phyloP scores from a whole-genome alignment of 2,113 vertebrate species.

The Synodontis membranacea region DNA sequence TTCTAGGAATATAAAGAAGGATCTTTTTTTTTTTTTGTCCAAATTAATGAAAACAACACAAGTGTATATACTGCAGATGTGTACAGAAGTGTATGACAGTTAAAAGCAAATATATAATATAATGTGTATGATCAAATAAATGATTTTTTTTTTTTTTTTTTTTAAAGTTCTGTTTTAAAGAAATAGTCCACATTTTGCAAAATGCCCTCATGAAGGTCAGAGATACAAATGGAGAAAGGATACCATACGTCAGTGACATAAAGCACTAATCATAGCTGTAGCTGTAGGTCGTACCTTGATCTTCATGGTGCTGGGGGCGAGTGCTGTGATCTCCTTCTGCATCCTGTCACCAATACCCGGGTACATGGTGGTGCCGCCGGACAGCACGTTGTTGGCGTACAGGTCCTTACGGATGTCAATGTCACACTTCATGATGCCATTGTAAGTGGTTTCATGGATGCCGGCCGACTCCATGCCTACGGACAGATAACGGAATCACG shows the following conservation, averaged over 20 bases:
- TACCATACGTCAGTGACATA: neutral
- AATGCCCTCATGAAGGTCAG: neutral
- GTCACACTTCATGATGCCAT: slow-evolving; percentile 66
- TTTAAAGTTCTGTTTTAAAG: neutral
- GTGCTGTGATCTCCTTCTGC: slow-evolving; percentile 65
- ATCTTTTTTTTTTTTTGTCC: neutral
- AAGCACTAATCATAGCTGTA: neutral
- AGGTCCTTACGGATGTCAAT: slow-evolving; percentile 66
- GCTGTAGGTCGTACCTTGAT: slow-evolving; percentile 56
- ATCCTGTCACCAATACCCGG: slow-evolving; percentile 63
- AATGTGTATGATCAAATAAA: too few species aligned
- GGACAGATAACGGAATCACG: neutral
- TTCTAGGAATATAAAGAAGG: neutral
- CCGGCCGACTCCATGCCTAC: slow-evolving; percentile 63
- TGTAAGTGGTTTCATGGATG: slow-evolving; percentile 63
- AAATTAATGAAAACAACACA: neutral
- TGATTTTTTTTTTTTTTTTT: too few species aligned
- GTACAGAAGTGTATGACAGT: neutral
- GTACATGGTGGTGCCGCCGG: slow-evolving; percentile 58
- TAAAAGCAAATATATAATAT: too few species aligned
- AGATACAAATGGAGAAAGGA: neutral
- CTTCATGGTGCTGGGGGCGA: slow-evolving; percentile 65
- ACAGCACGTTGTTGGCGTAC: slow-evolving; percentile 63
- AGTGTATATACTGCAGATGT: neutral
- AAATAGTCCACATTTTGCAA: neutral